phyloP scores from a whole-genome alignment of 2,113 vertebrate species.

The Chionodraco myersi region DNA sequence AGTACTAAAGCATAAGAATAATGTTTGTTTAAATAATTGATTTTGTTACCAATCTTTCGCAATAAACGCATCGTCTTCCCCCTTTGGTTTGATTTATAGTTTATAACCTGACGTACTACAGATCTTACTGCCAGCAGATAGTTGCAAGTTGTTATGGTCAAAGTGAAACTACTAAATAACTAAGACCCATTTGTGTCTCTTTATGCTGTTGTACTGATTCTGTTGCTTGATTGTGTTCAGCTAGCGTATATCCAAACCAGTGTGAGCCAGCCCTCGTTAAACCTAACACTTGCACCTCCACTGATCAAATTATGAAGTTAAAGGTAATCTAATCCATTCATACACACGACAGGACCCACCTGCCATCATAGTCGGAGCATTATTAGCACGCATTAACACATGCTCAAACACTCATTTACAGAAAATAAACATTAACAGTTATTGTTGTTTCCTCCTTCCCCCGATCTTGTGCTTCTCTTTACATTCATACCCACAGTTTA shows the following conservation, averaged over 20 bases:
- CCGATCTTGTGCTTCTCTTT: conserved; percentile 49
- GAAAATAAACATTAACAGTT: conserved; percentile 47
- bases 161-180: conserved; percentile 22
- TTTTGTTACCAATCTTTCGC: conserved; percentile 18
- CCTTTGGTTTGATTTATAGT: not conserved
- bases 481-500: conserved; percentile 30
- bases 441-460: conserved; percentile 29
- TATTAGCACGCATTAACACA: conserved; percentile 25
- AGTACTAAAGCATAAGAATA: conserved; percentile 26
- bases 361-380: not conserved
- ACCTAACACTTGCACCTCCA: conserved; percentile 9
- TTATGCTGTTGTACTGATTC: not conserved
- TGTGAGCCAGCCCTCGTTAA: conserved; percentile 2
- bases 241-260: conserved; percentile 18
- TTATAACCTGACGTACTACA: not conserved
- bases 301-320: conserved; percentile 37
- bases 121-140: conserved; percentile 20
- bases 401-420: conserved; percentile 65
- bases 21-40: conserved; percentile 18
- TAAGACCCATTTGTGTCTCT: not conserved
- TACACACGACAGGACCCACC: conserved; percentile 51
- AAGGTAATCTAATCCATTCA: conserved; percentile 48
- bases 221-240: conserved; percentile 27
- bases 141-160: not conserved
- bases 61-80: conserved; percentile 25